Conservation (phyloP, 2,888 invertebrate genomes). For the Tholera decimalis region DNA sequence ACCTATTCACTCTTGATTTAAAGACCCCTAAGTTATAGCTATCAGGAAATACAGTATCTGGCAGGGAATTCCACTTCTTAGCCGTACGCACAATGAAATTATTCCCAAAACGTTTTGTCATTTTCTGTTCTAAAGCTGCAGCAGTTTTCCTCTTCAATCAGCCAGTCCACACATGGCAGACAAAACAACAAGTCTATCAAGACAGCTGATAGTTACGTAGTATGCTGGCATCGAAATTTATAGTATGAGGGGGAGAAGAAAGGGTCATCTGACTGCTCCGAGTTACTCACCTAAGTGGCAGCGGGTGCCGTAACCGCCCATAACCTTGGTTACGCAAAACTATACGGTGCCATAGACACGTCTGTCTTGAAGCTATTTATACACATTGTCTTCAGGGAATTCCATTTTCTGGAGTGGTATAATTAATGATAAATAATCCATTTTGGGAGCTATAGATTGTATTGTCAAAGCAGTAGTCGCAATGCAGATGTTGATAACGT, state of each 20-base stretch:
- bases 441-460: not conserved
- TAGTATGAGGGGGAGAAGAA: slow-evolving; percentile 30
- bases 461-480: not conserved
- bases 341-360: slow-evolving; percentile 14
- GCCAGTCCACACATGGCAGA: not conserved
- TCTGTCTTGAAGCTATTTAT: slow-evolving; percentile 19
- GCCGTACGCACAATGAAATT: too few species aligned
- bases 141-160: not conserved
- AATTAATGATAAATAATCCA: not conserved
- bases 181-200: not conserved
- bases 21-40: too few species aligned
- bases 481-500: not conserved
- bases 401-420: too few species aligned
- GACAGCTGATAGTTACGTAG: slow-evolving; percentile 16
- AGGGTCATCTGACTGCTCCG: slow-evolving; percentile 34
- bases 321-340: slow-evolving; percentile 51
- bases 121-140: too few species aligned
- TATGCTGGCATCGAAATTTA: slow-evolving; percentile 34
- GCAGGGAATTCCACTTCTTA: too few species aligned
- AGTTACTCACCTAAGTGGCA: slow-evolving; percentile 48
- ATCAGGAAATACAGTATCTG: too few species aligned
- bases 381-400: not conserved
- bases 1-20: too few species aligned
- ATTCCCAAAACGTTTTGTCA: too few species aligned
- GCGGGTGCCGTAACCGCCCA: slow-evolving; percentile 34